Evolutionary conservation across 2,888 invertebrate genomes (phyloP).

Genomic region (Euphydryas editha): DNA sequence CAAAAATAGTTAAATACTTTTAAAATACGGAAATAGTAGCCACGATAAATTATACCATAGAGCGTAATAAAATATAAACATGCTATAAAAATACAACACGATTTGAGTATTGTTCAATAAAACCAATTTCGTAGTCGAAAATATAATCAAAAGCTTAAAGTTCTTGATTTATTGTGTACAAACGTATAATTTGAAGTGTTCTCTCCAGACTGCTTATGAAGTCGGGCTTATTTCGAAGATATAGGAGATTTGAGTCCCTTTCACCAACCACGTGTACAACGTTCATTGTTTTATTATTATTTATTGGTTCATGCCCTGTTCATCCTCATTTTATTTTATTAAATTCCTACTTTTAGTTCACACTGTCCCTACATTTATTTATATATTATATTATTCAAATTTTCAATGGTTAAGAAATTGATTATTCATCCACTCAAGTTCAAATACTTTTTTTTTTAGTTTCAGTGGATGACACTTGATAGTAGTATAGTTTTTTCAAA

Average conservation of each 20-base stretch:
- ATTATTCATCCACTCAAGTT: too few relatives aligned
- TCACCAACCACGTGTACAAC: constrained; percentile 34
- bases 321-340: not conserved
- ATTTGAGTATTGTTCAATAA: not conserved
- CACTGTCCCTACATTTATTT: too few relatives aligned
- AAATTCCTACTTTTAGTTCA: not conserved
- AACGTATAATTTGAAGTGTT: constrained; percentile 11
- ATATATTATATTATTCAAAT: too few relatives aligned
- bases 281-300: constrained; percentile 3
- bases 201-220: constrained; percentile 4
- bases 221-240: constrained; percentile 10
- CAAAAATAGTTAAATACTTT: not conserved
- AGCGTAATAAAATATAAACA: not conserved
- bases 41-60: not conserved
- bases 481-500: too few relatives aligned
- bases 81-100: not conserved
- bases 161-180: constrained; percentile 6
- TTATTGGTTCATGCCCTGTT: not conserved
- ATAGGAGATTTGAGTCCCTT: constrained; percentile 40
- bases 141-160: not conserved
- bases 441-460: too few relatives aligned
- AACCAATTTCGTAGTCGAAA: not conserved
- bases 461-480: too few relatives aligned
- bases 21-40: not conserved
- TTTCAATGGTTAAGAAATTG: too few relatives aligned